phyloP scores from a whole-genome alignment of 2,797 vertebrate species.

The Holocentrus rufus region DNA sequence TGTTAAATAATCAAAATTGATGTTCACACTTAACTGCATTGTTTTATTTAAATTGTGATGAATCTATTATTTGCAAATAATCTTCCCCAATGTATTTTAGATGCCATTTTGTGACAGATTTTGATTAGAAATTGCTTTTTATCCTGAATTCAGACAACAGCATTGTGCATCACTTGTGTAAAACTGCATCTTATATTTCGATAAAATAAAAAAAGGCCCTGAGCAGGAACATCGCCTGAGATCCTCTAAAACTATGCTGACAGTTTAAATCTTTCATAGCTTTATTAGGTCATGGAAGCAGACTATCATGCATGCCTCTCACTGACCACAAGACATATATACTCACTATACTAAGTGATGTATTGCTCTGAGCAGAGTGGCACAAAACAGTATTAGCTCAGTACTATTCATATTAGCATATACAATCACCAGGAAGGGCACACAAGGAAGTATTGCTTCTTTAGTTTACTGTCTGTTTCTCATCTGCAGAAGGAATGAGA shows the following conservation, averaged over 20 bases:
- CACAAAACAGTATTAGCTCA: neutral
- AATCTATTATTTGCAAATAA: too few species aligned
- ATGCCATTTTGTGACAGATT: too few species aligned
- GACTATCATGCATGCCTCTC: neutral
- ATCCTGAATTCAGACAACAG: too few species aligned
- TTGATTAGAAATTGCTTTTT: too few species aligned
- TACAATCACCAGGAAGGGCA: neutral
- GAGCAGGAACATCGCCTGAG: neutral
- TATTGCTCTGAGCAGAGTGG: neutral
- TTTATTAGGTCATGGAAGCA: conserved; percentile 29
- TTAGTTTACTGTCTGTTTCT: conserved; percentile 3
- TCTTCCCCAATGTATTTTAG: too few species aligned
- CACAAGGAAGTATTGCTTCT: conserved; percentile 19
- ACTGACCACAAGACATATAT: conserved; percentile 9
- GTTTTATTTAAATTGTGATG: too few species aligned
- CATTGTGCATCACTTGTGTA: too few species aligned
- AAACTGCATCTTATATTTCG: neutral
- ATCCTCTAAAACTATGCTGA: too few species aligned
- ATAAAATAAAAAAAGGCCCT: conserved; percentile 9
- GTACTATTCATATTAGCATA: too few species aligned
- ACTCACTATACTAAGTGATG: neutral
- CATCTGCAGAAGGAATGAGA: conserved; percentile 27
- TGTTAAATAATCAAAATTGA: too few species aligned
- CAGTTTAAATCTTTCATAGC: neutral
- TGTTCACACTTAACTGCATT: too few species aligned